Evolutionary conservation across 2,113 vertebrate genomes (phyloP).

Genomic region (Pithys albifrons): DNA sequence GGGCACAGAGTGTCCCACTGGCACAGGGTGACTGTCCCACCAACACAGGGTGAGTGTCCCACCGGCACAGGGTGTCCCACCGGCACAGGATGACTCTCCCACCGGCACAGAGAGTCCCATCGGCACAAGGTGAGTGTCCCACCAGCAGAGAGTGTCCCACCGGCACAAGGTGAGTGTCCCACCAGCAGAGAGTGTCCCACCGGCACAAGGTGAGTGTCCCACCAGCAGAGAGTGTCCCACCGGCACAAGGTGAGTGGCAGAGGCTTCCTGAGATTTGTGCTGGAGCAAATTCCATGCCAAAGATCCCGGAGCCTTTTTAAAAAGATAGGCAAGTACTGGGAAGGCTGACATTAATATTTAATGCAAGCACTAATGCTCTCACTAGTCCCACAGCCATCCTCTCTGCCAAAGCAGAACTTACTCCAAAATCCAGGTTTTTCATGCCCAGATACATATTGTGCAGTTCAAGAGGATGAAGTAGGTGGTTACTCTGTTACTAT

Average conservation of each 20-base stretch:
- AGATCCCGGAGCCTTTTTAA: background rate
- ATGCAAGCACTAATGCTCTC: background rate
- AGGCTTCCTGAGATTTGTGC: rapidly evolving
- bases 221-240: no score
- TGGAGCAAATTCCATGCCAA: background rate
- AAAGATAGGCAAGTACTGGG: background rate
- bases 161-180: no score
- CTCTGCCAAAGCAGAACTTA: background rate
- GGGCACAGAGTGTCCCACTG: background rate
- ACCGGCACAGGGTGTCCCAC: no score
- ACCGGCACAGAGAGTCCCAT: no score
- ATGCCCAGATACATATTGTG: background rate
- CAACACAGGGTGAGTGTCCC: no score
- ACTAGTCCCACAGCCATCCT: background rate
- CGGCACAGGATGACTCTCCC: no score
- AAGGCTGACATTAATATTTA: background rate
- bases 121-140: no score
- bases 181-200: no score
- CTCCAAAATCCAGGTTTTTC: background rate
- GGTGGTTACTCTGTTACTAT: slow-evolving; percentile 41
- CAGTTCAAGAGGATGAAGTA: background rate
- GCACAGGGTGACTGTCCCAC: no score
- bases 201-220: no score
- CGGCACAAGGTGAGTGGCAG: background rate
- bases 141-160: no score